Base-by-base conservation (phyloP, 2,797 vertebrate species). In the Huso huso region DNA sequence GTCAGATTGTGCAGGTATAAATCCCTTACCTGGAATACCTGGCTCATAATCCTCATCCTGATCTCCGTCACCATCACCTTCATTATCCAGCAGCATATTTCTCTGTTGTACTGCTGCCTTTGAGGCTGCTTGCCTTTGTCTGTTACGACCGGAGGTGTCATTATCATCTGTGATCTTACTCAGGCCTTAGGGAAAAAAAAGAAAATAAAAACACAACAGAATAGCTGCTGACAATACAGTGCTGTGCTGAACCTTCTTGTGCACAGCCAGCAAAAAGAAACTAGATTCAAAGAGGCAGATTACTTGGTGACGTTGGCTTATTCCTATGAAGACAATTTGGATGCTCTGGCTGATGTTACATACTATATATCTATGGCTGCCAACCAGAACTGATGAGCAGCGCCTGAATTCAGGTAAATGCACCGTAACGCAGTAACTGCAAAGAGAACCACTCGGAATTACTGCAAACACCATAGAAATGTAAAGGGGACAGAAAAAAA, bases 121-220 rank as follows among this genome's bases (percentile, higher is more conserved):
- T 13, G 70, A 68, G 0, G 72, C 67, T 64, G 79, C 63, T 59
- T 75, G 84, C 68, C 69, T 90, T 68, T 80, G 84, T 65, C 68
- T 74, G 10, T 66, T 57, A 6, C 52, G 55, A 7, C 8, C 8
- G 10, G 50, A 15, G 5, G 62, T 6, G 0, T 76, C 75, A 9
- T 71, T 78, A 61, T 85, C 84, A 64, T 81, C 70, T 11, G 76
- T 81, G 73, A 94, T 90, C 71, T 80, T 74, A 76, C 92, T 82
- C 48, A 94, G 76, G 49, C 86, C 93, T 95, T 50, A 62, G 53
- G 37, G 77, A 65, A 23, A 37, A 4, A 3, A 55, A 2, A 55
- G 2, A 55, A 55, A 55, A 55, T 9, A 55, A 55, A 15, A 10
- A 57, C 1, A 63, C 51, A 61, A 74, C n/a, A 61, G 70, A 50